phyloP scores from a whole-genome alignment of 2,113 vertebrate species.

The Speoplatyrhinus poulsoni region DNA sequence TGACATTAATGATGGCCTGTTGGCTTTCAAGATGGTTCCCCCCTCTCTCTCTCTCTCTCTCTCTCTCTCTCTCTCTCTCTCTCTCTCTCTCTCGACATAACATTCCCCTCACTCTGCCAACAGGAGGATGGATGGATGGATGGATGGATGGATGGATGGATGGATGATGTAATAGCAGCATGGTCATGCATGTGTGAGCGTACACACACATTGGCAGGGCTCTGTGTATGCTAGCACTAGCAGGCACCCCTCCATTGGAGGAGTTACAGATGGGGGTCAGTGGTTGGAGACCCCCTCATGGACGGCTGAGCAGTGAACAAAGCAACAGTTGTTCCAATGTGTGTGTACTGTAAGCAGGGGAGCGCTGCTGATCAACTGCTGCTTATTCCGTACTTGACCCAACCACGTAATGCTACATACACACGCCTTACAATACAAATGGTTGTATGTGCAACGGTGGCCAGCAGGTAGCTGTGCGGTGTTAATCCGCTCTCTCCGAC shows the following conservation, averaged over 20 bases:
- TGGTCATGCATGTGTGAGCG: neutral
- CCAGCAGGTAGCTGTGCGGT: too few relatives aligned
- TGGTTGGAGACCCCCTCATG: conserved; percentile 20
- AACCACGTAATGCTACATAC: conserved; percentile 4
- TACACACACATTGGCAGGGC: neutral
- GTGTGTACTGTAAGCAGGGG: conserved; percentile 55
- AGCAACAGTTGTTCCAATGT: conserved; percentile 49
- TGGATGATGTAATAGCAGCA: conserved; percentile 16
- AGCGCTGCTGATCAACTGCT: conserved; percentile 58
- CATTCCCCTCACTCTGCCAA: neutral
- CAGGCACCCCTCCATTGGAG: too few relatives aligned
- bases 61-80: conserved; percentile 1
- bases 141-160: conserved; percentile 4
- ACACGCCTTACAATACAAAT: conserved; percentile 1
- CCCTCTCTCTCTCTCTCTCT: neutral
- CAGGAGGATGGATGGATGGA: neutral
- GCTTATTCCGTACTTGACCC: conserved; percentile 33
- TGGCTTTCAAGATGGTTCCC: neutral
- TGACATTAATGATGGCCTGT: neutral
- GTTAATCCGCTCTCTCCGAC: too few relatives aligned
- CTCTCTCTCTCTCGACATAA: conserved; percentile 1
- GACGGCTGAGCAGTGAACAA: conserved; percentile 28
- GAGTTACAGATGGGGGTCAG: neutral
- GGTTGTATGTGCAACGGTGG: too few relatives aligned
- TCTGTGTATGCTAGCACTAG: neutral